Base-by-base conservation (phyloP, 1,140 invertebrate species). In the Leptoteleia sp. region DNA sequence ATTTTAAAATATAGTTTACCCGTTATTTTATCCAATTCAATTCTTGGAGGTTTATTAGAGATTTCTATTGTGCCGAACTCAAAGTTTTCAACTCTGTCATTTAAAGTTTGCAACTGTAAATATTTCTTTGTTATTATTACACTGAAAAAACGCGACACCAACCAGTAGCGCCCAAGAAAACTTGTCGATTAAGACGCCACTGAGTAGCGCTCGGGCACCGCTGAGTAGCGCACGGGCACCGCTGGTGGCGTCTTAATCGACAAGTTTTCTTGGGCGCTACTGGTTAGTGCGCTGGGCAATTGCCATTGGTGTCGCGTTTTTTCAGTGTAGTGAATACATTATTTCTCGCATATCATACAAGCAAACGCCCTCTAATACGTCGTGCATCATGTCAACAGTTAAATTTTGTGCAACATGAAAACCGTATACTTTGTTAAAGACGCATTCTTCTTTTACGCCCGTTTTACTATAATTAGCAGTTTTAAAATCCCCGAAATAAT, bases 371-470 rank as follows among this genome's bases (percentile, higher is more conserved):
- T 37, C 33, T 3, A 37, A 12, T 13, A 37, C 4, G 4, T 37
- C 33, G 4, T 37, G 33, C 33, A 50, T 50, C 16, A 35, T 19
- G 5, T 50, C 31, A 2, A 50, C 15, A 12, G 8, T 29, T n/a
- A 50, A 17, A 19, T 50, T 50, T 13, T 33, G 13, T 31, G 47
- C 19, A 3, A 50, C 47, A 35, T 50, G 47, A 50, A 50, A 50
- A 50, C 31, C 31, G 4, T 50, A 8, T 31, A 50, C 31, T 3
- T 50, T 5, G 19, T 50, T 50, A 11, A 50, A 50, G n/a, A 11
- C 29, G 7, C 29, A 50, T 19, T 27, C 15, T 6, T 50, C 29
- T 50, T 35, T 35, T 19, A 50, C 12, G 6, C 27, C 47, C 5
- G 29, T 50, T 1, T 33, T 7, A 9, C 4, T 9, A 5, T 6